phyloP scores from a whole-genome alignment of 2,888 invertebrate species.

The Stegana nigrithorax region DNA sequence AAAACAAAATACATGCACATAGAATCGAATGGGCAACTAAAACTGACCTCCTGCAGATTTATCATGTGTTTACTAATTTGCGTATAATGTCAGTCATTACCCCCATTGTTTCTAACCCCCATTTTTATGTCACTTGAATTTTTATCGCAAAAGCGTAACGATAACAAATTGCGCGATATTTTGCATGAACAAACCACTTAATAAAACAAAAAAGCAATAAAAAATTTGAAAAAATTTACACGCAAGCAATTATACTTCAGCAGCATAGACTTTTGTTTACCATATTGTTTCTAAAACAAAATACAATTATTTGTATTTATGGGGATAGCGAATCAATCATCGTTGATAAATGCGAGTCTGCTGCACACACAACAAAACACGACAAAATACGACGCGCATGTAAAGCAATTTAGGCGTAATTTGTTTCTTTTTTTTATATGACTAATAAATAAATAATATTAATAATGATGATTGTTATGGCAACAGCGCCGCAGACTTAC shows the following conservation, averaged over 20 bases:
- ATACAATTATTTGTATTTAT: neutral
- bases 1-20: too few relatives aligned
- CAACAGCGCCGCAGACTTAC: too few relatives aligned
- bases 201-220: neutral
- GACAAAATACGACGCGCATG: neutral
- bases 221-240: neutral
- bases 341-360: neutral
- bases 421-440: too few relatives aligned
- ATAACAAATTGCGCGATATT: slow-evolving; percentile 10
- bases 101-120: neutral
- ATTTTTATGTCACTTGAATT: neutral
- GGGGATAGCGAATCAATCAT: neutral
- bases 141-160: slow-evolving; percentile 2
- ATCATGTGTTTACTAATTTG: neutral
- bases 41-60: neutral
- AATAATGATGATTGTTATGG: too few relatives aligned
- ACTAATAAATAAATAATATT: slow-evolving; percentile 1
- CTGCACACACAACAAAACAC: neutral
- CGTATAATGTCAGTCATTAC: slow-evolving; percentile 7
- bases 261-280: too few relatives aligned
- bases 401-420: neutral
- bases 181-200: slow-evolving; percentile 17
- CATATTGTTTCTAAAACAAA: neutral
- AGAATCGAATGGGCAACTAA: too few relatives aligned
- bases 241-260: neutral